Conservation (phyloP, 2,888 invertebrate genomes). For the Drosophila differens region DNA sequence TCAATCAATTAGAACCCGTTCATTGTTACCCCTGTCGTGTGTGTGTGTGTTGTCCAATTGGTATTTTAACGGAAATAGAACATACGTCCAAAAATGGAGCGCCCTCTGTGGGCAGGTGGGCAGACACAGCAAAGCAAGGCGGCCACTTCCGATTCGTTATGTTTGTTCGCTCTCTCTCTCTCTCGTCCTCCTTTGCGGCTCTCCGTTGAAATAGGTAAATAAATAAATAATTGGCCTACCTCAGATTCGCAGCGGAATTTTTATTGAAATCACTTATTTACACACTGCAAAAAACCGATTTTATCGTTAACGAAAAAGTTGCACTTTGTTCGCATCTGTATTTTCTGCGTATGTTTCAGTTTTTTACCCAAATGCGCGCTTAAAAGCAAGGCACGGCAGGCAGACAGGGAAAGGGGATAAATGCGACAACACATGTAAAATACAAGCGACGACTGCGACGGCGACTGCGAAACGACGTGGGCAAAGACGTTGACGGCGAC, state of each 20-base stretch:
- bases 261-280: slow-evolving; percentile 50
- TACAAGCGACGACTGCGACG: slow-evolving; percentile 36
- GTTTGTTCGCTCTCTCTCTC: background rate
- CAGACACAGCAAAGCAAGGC: slow-evolving; percentile 42
- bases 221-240: slow-evolving; percentile 41
- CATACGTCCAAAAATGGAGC: slow-evolving; percentile 61
- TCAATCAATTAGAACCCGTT: slow-evolving; percentile 75
- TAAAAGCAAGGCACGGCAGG: slow-evolving; percentile 4
- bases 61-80: slow-evolving; percentile 62
- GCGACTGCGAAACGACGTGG: slow-evolving; percentile 25
- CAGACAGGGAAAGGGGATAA: slow-evolving; percentile 45
- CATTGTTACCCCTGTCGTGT: slow-evolving; percentile 39
- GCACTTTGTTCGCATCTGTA: slow-evolving; percentile 38
- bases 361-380: slow-evolving; percentile 25
- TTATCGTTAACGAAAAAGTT: slow-evolving; percentile 41
- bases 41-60: slow-evolving; percentile 46
- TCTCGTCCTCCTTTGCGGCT: background rate
- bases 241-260: slow-evolving; percentile 19
- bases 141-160: slow-evolving; percentile 47
- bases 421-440: slow-evolving; percentile 65
- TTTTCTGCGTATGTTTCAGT: slow-evolving; percentile 1
- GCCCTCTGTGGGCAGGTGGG: slow-evolving; percentile 61
- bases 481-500: slow-evolving; percentile 31
- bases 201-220: slow-evolving; percentile 12
- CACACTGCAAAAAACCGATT: slow-evolving; percentile 22